These are phyloP conservation scores for Neuroscelio doddi DNA, from an alignment of 2,888 invertebrate species.

Conservation along the genomic window DNA sequence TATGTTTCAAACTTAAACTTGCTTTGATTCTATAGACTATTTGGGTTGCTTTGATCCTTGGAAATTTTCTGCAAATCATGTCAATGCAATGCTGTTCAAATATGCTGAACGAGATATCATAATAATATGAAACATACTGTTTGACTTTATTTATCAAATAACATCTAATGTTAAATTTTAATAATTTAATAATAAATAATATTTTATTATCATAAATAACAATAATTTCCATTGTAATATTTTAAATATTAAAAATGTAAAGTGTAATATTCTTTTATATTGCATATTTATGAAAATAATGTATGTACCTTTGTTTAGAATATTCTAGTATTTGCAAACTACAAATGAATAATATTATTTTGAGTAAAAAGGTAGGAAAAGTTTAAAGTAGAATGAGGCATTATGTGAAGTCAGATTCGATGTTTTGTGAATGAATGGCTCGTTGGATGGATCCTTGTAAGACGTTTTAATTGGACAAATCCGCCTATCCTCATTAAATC, in stretches of 20 bases:
- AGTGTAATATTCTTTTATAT: too few species aligned
- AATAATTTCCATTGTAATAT: too few species aligned
- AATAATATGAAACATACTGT: constrained; percentile 22
- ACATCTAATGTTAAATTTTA: too few species aligned
- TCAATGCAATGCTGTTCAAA: constrained; percentile 26
- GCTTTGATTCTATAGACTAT: constrained; percentile 37
- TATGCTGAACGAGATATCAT: constrained; percentile 19
- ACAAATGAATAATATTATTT: too few species aligned
- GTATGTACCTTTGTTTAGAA: too few species aligned
- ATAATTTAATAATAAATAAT: too few species aligned
- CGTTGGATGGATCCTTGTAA: constrained; percentile 70
- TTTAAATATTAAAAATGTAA: too few species aligned
- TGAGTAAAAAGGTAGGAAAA: too few species aligned
- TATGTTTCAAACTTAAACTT: constrained; percentile 43
- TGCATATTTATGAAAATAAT: too few species aligned
- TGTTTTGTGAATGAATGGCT: constrained; percentile 65
- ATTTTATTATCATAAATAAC: too few species aligned
- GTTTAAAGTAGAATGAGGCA: constrained; percentile 57
- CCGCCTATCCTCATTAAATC: constrained; percentile 73
- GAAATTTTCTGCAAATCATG: constrained; percentile 42
- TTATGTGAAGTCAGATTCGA: constrained; percentile 56
- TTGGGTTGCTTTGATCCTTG: constrained; percentile 40
- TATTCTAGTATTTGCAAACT: too few species aligned
- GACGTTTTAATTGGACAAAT: constrained; percentile 73
- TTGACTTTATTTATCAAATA: constrained; percentile 9